These are phyloP conservation scores for Pseudorhiza aurosa DNA, from an alignment of 30 jellyfish, hydroid and myxozoan genomes.

Conservation along the genomic window DNA sequence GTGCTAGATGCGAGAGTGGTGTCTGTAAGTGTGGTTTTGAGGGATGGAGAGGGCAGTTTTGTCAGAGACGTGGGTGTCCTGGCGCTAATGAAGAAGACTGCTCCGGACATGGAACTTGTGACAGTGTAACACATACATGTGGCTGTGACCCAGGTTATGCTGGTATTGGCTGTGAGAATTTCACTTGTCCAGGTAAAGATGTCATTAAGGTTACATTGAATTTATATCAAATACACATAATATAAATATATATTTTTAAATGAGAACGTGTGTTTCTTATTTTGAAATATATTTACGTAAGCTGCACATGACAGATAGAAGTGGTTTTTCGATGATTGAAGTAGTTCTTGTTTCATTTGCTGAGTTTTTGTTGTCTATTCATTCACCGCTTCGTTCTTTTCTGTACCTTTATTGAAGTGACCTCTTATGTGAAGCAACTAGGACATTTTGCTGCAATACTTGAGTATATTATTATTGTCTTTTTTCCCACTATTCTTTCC, in stretches of 20 bases:
- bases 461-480: too few relatives aligned
- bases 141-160: constrained; percentile 74
- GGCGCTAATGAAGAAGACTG: constrained; percentile 60
- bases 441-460: too few relatives aligned
- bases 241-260: too few relatives aligned
- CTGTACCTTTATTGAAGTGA: too few relatives aligned
- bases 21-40: constrained; percentile 64
- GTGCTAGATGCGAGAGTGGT: constrained; percentile 57
- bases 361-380: too few relatives aligned
- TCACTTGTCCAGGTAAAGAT: constrained; percentile 63
- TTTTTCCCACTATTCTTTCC: too few relatives aligned
- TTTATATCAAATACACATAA: not conserved
- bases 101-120: constrained; percentile 74
- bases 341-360: too few relatives aligned
- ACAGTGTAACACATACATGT: constrained; percentile 58
- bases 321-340: not conserved
- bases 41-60: constrained; percentile 73
- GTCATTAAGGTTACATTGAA: not conserved
- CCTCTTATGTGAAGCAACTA: too few relatives aligned
- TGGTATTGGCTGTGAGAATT: constrained; percentile 67
- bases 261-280: too few relatives aligned
- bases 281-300: too few relatives aligned
- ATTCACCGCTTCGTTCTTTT: too few relatives aligned
- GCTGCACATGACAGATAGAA: too few relatives aligned
- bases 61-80: constrained; percentile 70